Evolutionary conservation across 2,888 invertebrate genomes (phyloP), one percentile per base, ranked within the genome.

Genomic region (Andrena minutula): DNA sequence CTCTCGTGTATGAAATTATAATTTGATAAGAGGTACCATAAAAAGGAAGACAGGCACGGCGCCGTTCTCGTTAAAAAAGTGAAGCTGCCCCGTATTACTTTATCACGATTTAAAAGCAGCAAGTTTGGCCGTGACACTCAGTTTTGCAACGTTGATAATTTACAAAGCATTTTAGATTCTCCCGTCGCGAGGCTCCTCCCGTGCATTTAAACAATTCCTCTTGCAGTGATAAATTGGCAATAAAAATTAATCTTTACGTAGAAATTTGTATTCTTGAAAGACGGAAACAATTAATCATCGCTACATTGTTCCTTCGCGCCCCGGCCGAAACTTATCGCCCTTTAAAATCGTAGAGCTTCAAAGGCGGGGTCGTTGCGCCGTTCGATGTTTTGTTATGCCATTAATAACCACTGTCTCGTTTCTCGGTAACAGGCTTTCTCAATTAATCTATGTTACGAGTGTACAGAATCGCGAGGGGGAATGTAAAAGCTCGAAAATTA

Each of bases 391-490:
- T 87, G 88, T 88, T 89, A 83, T 70, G 76, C 84, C 87, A 89
- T 89, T 89, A 89, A 89, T 89, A 89, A 87, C 79, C 69, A 82
- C 82, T 83, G 86, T 88, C 84, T 87, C 83, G 80, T 76, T 79
- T 71, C 84, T 81, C 82, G 87, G 89, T 89, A 90, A 90, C 90
- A 90, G 90, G 90, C 89, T 90, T 91, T 90, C 90, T 88, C 90
- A 88, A 91, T 91, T 91, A 91, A 91, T 91, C 90, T 90, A 88
- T 86, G 90, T 91, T 91, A 90, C 87, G 90, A 86, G 87, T 89
- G 83, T 84, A 70, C 88, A 79, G 82, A 86, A 84, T 73, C 84
- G 85, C 81, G 83, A 74, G 83, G 81, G 70, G 76, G 81, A 82
- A 86, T 85, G 83, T 87, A 88, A 88, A 89, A 89, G 89, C 88